Evolutionary conservation across 2,113 vertebrate genomes (phyloP).

Genomic region (Emydocephalus ijimae): DNA sequence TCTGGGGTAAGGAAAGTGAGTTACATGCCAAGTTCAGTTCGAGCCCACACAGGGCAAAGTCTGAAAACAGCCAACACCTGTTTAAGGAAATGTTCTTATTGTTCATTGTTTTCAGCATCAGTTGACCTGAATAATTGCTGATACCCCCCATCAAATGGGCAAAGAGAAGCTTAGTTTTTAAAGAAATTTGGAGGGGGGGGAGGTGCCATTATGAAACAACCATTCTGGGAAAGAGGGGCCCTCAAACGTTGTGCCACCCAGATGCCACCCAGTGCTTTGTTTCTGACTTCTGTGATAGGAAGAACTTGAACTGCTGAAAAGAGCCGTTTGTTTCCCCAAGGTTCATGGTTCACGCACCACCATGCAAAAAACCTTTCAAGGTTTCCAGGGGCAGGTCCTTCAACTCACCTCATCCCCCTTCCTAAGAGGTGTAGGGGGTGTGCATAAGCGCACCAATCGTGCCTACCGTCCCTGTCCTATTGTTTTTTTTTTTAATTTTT

Average conservation of each 20-base stretch:
- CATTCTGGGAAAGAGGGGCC: constrained; percentile 15
- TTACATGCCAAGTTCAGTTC: background rate
- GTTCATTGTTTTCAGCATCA: background rate
- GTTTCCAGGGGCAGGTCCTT: constrained; percentile 74
- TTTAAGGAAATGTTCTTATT: background rate
- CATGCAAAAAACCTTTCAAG: constrained; percentile 74
- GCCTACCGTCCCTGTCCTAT: no score
- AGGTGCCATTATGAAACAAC: constrained; percentile 37
- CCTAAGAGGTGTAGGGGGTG: no score
- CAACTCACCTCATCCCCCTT: constrained; percentile 59
- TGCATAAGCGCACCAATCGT: no score
- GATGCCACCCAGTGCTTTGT: background rate
- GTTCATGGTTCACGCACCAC: constrained; percentile 9
- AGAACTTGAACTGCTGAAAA: constrained; percentile 31
- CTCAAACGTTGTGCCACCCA: background rate
- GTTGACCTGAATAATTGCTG: background rate
- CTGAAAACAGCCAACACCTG: background rate
- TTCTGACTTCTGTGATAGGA: background rate
- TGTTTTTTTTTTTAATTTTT: no score
- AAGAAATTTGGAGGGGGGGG: constrained; percentile 36
- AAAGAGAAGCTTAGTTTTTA: background rate
- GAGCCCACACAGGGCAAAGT: background rate
- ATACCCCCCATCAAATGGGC: no score
- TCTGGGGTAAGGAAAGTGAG: background rate
- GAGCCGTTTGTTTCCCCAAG: constrained; percentile 45